These are phyloP conservation scores for Amazona vittata DNA, from an alignment of 2,113 vertebrate genomes.

Conservation along the genomic window DNA sequence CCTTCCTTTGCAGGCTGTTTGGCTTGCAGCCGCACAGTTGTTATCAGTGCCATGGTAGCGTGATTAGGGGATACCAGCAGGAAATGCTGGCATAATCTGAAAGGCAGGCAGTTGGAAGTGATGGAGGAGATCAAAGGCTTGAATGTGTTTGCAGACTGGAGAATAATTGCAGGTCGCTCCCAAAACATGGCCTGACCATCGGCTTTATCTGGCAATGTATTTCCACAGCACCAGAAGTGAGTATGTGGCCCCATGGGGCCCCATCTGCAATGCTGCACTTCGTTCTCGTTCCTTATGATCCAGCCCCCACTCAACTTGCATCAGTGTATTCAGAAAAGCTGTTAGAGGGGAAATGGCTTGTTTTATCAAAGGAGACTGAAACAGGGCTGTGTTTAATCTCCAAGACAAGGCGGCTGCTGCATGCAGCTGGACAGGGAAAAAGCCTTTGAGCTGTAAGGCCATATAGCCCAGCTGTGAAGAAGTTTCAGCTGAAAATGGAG, in stretches of 20 bases:
- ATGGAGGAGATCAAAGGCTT: conserved; percentile 39
- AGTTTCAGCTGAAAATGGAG: not conserved
- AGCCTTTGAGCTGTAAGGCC: not conserved
- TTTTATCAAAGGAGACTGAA: not conserved
- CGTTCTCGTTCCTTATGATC: fast-evolving
- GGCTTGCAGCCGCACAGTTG: fast-evolving
- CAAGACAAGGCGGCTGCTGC: not conserved
- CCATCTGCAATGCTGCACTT: not conserved
- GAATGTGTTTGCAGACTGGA: not conserved
- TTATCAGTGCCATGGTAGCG: fast-evolving
- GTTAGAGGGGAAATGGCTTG: not conserved
- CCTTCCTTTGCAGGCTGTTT: not conserved
- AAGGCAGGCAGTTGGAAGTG: not conserved
- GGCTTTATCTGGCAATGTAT: fast-evolving
- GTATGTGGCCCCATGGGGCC: fast-evolving
- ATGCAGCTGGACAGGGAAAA: not conserved
- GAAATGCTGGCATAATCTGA: not conserved
- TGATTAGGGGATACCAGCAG: not conserved
- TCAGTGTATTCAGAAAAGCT: not conserved
- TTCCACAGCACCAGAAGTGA: not conserved
- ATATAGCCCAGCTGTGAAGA: not conserved
- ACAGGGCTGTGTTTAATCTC: not conserved
- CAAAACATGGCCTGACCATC: fast-evolving
- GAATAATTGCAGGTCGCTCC: not conserved
- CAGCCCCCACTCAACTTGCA: not conserved